phyloP scores from a whole-genome alignment of 1,140 invertebrate genomes.

The Tetraneura akinire region DNA sequence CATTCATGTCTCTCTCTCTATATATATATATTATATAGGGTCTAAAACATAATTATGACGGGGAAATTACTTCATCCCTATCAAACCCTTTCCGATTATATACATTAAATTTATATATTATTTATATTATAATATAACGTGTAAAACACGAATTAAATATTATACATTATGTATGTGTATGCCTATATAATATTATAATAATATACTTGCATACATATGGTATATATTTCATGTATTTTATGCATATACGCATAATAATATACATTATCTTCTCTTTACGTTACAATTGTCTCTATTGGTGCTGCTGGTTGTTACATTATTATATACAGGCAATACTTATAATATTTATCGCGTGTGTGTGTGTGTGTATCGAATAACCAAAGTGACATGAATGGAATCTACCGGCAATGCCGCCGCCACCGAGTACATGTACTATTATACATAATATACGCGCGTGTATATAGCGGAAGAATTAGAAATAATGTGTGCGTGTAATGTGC shows the following conservation, averaged over 20 bases:
- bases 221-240: too few species aligned
- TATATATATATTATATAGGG: too few species aligned
- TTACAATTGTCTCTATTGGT: conserved; percentile 1
- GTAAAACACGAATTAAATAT: neutral
- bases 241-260: too few species aligned
- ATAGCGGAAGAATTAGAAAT: conserved; percentile 43
- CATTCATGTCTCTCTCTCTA: too few species aligned
- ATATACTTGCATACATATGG: too few species aligned
- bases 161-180: neutral
- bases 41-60: too few species aligned
- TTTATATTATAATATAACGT: neutral
- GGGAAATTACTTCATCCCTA: too few species aligned
- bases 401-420: conserved; percentile 27
- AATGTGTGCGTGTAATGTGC: conserved; percentile 44
- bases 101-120: neutral
- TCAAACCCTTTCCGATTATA: too few species aligned
- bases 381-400: conserved; percentile 50
- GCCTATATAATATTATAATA: neutral
- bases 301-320: neutral
- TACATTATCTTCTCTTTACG: too few species aligned
- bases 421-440: too few species aligned
- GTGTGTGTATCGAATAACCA: neutral
- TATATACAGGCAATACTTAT: neutral
- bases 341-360: neutral
- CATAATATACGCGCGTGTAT: neutral